Evolutionary conservation across 2,113 vertebrate species (phyloP), one percentile per base, ranked within the genome.

Genomic region (Lethenteron reissneri): DNA sequence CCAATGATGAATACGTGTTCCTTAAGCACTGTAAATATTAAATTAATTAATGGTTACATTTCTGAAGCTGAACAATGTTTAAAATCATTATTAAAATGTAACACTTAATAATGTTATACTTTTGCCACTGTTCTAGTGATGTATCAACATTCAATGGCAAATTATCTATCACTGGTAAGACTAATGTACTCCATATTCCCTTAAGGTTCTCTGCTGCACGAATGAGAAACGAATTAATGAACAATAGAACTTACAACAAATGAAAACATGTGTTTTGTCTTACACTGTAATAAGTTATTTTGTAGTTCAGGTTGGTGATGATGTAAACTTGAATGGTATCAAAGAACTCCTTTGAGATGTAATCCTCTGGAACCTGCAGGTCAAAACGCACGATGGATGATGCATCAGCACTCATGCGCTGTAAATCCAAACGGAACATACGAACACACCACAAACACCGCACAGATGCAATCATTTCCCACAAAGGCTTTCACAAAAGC

Each of bases 231-330:
- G 12, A 12, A 3, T 60, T 71, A 21, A 58, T 10, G 56, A 72
- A 56, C 57, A 14, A 69, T 17, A 9, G 58, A 8, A 69, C 11
- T 8, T 57, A 13, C 14, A 3, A 19, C 7, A 12, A 62, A 56
- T 3, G 8, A 12, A n/a, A 57, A 60, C 12, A 56, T 60, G 12
- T 69, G 5, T 57, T 58, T 12, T 73, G 64, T 78, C 90, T 81
- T 83, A 97, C 94, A 99, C 92, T 41, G 94, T 99, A 78, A 99
- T 97, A 19, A 99, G 83, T 78, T 99, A 83, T 96, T 99, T 78
- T 99, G 94, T 59, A 99, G 83, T 75, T 99, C 94, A 12, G 89
- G 92, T 77, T 99, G 68, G 94, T 99, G 78, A 99, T 99, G 19
- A 99, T 90, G 15, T 96, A 99, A 71, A 99, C 94, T 72, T 99